Evolutionary conservation across 2,797 vertebrate genomes (phyloP).

Genomic region (Chanos chanos): DNA sequence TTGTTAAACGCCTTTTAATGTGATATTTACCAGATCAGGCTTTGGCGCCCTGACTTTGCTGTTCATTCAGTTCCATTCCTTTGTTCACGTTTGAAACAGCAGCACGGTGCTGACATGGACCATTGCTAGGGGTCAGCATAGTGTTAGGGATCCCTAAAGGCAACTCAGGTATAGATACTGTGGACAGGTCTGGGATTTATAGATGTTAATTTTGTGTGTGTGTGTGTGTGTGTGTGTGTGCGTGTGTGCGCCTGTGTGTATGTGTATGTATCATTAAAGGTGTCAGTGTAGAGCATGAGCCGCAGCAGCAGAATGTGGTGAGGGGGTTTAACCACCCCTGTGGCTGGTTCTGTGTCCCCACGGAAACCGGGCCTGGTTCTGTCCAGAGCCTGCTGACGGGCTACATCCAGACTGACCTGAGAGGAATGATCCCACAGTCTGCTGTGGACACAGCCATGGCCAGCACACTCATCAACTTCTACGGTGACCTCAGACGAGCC

Average conservation of each 20-base stretch:
- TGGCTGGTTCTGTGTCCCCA: constrained; percentile 80
- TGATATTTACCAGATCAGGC: too few species aligned
- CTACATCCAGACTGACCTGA: constrained; percentile 82
- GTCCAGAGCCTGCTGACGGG: constrained; percentile 75
- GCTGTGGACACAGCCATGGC: constrained; percentile 80
- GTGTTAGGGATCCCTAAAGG: too few species aligned
- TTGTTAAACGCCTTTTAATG: too few species aligned
- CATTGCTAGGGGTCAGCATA: too few species aligned
- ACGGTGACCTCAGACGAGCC: constrained; percentile 70
- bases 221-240: not conserved
- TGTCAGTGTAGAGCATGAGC: constrained; percentile 69
- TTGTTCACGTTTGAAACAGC: too few species aligned
- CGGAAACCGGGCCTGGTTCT: too few species aligned
- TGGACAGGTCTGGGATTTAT: not conserved
- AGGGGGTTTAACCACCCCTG: constrained; percentile 83
- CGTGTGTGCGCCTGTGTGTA: not conserved
- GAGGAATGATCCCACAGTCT: constrained; percentile 77
- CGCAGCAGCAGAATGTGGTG: constrained; percentile 66
- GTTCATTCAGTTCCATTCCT: too few species aligned
- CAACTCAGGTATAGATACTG: too few species aligned
- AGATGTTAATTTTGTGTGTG: not conserved
- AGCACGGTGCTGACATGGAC: too few species aligned
- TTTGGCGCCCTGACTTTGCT: too few species aligned
- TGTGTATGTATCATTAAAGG: constrained; percentile 59
- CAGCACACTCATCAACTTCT: constrained; percentile 73